A percentile compares a stretch with the other conserved stretches of the same genome.
phyloP scores from a whole-genome alignment of 2,113 vertebrate species.

The Thomomys bottae region DNA sequence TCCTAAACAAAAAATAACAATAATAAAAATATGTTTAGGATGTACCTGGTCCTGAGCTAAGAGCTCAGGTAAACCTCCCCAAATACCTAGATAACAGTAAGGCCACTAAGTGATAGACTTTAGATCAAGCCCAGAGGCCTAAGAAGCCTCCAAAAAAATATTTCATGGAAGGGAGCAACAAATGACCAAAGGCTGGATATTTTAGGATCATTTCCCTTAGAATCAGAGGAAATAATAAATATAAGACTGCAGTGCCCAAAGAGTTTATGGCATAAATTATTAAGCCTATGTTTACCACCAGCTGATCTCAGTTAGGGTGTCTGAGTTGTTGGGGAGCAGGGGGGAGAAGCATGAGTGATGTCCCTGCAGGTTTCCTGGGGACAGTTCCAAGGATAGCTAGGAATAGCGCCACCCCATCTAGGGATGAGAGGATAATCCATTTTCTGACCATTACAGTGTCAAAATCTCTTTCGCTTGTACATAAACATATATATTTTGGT shows the following conservation, averaged over 20 bases:
- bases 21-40: not conserved
- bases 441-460: not conserved
- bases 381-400: not conserved
- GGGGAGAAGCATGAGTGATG: not conserved
- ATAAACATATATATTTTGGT: not conserved
- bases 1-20: not conserved
- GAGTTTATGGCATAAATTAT: not conserved
- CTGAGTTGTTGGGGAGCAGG: rapidly evolving
- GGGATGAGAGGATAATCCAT: not conserved
- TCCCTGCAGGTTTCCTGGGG: not conserved
- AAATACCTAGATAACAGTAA: not conserved
- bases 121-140: not conserved
- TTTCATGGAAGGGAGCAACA: not conserved
- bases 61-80: not conserved
- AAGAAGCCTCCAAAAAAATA: not conserved
- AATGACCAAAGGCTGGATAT: not conserved
- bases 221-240: conserved; percentile 16
- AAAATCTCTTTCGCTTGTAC: conserved; percentile 16
- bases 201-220: conserved; percentile 24
- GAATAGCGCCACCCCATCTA: no score
- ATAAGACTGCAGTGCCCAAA: not conserved
- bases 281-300: not conserved
- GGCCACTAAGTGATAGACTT: not conserved
- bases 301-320: not conserved
- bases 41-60: not conserved